Base-by-base conservation (phyloP, 2,888 invertebrate genomes). In the Nomada fabriciana region DNA sequence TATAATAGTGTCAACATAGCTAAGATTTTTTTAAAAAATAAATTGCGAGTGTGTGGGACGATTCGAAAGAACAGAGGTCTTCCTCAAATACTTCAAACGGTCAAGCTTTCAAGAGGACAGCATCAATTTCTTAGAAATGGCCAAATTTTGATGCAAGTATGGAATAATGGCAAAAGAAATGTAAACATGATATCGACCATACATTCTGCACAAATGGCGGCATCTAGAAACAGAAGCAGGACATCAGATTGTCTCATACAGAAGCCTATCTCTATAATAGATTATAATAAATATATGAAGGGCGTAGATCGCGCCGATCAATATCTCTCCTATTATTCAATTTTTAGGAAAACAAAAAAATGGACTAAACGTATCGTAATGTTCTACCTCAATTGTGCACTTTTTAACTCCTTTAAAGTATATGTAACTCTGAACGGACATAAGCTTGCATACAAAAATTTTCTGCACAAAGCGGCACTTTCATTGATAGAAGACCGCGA, bases 231-330 rank as follows among this genome's bases (percentile, higher is more conserved):
- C 63, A 63, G 29, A 63, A 63, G 63, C 7, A 63, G 7, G 20
- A 63, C 20, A 63, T 63, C 63, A 63, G 43, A 43, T 47, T 20
- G 13, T 23, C 47, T 7, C 11, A 63, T 63, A 63, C 47, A 63
- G 20, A 63, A 47, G 63, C 63, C 43, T 59, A 59, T 25, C 18
- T 59, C 29, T 4, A 59, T 59, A 25, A 59, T 59, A 59, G 59
- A 59, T 52, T 70, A 60, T 2, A 70, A 70, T 20, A 89, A 65
- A 20, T 73, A 73, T 73, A 73, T 73, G 73, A 73, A 73, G 64
- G 65, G 73, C 47, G 57, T 59, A 5, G 59, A 59, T 59, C 59
- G 59, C 59, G 7, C 59, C 5, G 59, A 59, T 29, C 59, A 59
- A 29, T 59, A 59, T 59, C 29, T 59, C 2, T 13, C 59, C 25